phyloP scores from a whole-genome alignment of 1,140 invertebrate genomes.

The Augochlora pura region DNA sequence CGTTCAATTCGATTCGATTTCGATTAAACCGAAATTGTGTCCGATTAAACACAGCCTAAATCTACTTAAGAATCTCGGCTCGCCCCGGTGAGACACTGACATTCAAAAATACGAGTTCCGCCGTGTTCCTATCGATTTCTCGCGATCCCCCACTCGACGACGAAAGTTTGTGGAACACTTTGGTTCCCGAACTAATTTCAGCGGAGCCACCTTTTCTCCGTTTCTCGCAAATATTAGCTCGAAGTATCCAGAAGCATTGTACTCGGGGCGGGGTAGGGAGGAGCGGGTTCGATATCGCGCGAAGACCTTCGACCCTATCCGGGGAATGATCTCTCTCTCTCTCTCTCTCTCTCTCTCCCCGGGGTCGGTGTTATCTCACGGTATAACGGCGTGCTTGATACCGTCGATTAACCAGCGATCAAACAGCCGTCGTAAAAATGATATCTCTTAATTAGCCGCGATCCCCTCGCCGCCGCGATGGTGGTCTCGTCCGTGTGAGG shows the following conservation, averaged over 20 bases:
- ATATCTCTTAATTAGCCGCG: not conserved
- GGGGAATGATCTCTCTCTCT: not conserved
- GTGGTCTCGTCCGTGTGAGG: too few species aligned
- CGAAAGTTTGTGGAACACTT: not conserved
- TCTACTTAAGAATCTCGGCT: too few species aligned
- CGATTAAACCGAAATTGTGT: too few species aligned
- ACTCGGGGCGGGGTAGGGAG: too few species aligned
- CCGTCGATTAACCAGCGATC: not conserved
- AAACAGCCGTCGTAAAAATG: not conserved
- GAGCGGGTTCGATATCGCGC: not conserved
- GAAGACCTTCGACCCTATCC: too few species aligned
- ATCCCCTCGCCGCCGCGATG: too few species aligned
- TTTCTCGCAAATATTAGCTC: not conserved
- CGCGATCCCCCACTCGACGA: not conserved
- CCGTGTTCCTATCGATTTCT: not conserved
- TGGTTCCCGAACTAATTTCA: not conserved
- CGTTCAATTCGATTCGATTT: too few species aligned
- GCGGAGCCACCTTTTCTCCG: not conserved
- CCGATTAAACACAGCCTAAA: too few species aligned
- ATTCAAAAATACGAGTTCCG: not conserved
- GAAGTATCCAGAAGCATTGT: not conserved
- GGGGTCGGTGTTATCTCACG: not conserved
- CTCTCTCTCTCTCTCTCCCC: too few species aligned
- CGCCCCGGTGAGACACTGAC: not conserved
- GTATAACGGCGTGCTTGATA: not conserved